A percentile compares a stretch with the other conserved stretches of the same genome.
Conservation (phyloP, 2,797 vertebrate genomes). For the Argyrosomus regius region DNA sequence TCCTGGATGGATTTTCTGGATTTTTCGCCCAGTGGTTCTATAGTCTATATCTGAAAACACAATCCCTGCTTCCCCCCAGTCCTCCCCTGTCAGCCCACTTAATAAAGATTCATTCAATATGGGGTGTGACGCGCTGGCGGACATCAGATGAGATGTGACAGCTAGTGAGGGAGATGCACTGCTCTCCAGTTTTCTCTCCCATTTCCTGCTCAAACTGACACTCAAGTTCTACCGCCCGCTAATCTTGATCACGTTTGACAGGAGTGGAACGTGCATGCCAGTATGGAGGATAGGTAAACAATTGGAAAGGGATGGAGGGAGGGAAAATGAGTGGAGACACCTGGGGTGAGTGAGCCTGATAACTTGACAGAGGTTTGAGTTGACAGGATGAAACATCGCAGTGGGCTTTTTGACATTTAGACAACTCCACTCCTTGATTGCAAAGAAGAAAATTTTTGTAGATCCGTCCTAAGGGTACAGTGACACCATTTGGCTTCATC, state of each 20-base stretch:
- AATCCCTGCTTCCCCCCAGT: constrained; percentile 24
- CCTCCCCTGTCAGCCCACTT: constrained; percentile 42
- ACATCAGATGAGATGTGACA: constrained; percentile 79
- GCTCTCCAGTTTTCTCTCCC: constrained; percentile 72
- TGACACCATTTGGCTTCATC: not conserved
- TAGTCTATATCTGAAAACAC: constrained; percentile 40
- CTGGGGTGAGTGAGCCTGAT: constrained; percentile 65
- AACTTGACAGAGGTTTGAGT: constrained; percentile 65
- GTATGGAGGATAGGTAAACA: constrained; percentile 70
- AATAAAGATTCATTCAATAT: constrained; percentile 79
- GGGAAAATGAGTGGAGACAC: constrained; percentile 66
- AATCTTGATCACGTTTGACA: constrained; percentile 82
- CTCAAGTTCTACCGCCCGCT: constrained; percentile 61
- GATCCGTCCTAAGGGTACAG: not conserved
- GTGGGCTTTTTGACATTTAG: constrained; percentile 71
- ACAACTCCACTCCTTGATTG: constrained; percentile 41
- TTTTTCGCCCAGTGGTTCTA: constrained; percentile 30
- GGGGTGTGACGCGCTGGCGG: constrained; percentile 57
- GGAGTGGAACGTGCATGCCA: constrained; percentile 68
- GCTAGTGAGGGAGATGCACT: constrained; percentile 59
- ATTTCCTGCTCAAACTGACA: constrained; percentile 76
- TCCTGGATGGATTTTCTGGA: not conserved
- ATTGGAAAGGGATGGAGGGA: constrained; percentile 54
- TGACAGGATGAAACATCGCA: constrained; percentile 63
- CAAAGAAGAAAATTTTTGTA: constrained; percentile 11